Evolutionary conservation across 1,140 invertebrate genomes (phyloP).

Genomic region (Drosophila simulans): DNA sequence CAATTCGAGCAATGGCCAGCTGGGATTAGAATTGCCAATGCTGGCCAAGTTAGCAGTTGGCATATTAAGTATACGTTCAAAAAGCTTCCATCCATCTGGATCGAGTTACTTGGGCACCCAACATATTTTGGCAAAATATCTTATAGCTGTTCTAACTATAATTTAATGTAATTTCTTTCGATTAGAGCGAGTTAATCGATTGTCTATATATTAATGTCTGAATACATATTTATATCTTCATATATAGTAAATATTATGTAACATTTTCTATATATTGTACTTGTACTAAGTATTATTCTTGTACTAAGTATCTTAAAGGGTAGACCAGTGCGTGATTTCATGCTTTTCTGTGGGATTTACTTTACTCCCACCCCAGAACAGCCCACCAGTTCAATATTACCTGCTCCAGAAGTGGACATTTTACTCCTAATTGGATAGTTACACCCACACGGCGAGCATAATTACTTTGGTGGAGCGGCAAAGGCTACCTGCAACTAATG

Average conservation of each 20-base stretch:
- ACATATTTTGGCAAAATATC: background rate
- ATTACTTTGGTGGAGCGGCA: conserved; percentile 34
- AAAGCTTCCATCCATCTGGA: conserved; percentile 11
- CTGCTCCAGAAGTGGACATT: conserved; percentile 4
- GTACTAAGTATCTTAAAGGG: too few relatives aligned
- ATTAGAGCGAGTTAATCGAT: too few relatives aligned
- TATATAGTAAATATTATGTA: too few relatives aligned
- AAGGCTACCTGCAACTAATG: conserved; percentile 60
- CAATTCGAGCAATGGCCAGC: conserved; percentile 40
- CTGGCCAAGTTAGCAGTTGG: conserved; percentile 10
- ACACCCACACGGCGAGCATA: conserved; percentile 14
- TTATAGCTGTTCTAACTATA: background rate
- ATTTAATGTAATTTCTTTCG: background rate
- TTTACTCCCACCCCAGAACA: background rate
- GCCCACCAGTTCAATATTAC: conserved; percentile 19
- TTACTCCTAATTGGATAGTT: conserved; percentile 46
- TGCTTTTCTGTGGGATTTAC: background rate
- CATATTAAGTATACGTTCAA: conserved; percentile 6
- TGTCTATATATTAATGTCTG: too few relatives aligned
- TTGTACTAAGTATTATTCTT: too few relatives aligned
- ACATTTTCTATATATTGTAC: too few relatives aligned
- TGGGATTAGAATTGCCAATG: conserved; percentile 19
- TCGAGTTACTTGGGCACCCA: conserved; percentile 4
- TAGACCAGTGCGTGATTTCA: background rate
- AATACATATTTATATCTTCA: too few relatives aligned